Percentiles rank a stretch among this genome's conserved stretches.
These are phyloP conservation scores for Thunnus maccoyii DNA, from an alignment of 2,113 vertebrate species.

Conservation along the genomic window DNA sequence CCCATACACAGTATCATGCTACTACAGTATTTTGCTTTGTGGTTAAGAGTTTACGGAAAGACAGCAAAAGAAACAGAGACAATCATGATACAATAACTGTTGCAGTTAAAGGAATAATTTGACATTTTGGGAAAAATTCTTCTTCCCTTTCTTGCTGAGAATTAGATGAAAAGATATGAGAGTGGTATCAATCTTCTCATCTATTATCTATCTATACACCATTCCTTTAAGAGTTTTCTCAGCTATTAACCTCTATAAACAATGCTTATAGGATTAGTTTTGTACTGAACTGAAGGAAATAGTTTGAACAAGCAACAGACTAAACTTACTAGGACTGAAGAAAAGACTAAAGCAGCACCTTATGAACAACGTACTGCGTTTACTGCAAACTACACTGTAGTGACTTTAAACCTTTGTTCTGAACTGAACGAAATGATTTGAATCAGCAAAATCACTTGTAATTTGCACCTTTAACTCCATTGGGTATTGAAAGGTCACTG, in stretches of 20 bases:
- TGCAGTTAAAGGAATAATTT: background rate
- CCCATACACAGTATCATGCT: background rate
- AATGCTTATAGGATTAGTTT: background rate
- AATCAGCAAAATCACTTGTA: background rate
- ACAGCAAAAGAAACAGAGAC: background rate
- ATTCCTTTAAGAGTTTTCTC: too few relatives aligned
- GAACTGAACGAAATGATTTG: background rate
- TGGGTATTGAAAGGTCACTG: slow-evolving; percentile 13
- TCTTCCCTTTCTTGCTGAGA: too few relatives aligned
- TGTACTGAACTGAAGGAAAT: background rate
- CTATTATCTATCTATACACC: too few relatives aligned
- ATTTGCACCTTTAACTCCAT: background rate
- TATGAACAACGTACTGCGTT: background rate
- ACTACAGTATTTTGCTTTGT: background rate
- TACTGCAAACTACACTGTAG: background rate
- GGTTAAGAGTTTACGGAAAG: background rate
- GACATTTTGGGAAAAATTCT: too few relatives aligned
- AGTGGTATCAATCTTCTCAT: too few relatives aligned
- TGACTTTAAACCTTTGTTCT: background rate
- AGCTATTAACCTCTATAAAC: too few relatives aligned
- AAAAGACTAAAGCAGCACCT: background rate
- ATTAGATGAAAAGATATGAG: too few relatives aligned
- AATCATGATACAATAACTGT: background rate
- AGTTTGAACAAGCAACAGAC: background rate
- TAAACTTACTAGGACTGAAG: background rate